Base-by-base conservation (phyloP, 2,113 vertebrate genomes). In the Colaptes auratus region DNA sequence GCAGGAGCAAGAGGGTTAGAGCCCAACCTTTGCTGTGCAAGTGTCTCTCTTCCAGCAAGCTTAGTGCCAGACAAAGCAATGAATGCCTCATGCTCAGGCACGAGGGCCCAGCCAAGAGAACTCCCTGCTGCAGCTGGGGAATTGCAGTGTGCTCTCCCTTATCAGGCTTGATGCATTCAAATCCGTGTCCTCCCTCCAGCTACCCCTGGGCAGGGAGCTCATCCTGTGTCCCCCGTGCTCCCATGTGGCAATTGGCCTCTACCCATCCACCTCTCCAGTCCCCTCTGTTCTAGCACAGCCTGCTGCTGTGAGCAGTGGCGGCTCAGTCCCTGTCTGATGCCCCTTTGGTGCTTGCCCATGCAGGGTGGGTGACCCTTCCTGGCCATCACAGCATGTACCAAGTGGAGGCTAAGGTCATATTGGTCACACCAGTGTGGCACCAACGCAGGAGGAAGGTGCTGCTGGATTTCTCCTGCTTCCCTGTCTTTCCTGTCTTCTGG, bases 61-160 rank as follows among this genome's bases (percentile, higher is more conserved):
- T 52, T 25, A 30, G 63, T 39, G 79, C 39, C 87, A 87, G 48
- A 25, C 65, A 60, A 74, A 60, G 60, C 52, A 86, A 6, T 14
- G 53, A 86, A 6, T 14, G 53, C 74, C 65, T 93, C 3, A 0
- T 65, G 73, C 70, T 86, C 64, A 71, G 73, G 59, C 52, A 53
- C 5, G 12, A 56, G 73, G 42, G 12, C 53, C 20, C 86, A 77
- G 72, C 61, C 82, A 74, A 17, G 21, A 74, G 61, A 56, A 74
- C 65, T 88, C 60, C 30, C 73, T 92, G 86, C 90, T 58, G 61
- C 80, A 93, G 70, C 93, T 65, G 78, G 83, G 73, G 88, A 92
- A 84, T 90, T 90, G 80, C 69, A 75, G 0, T 5, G 42, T 86
- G 69, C 75, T 92, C 65, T 79, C 59, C 59, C 58, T n/a, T 88